Percentiles rank a stretch among this genome's conserved stretches.
Evolutionary conservation across 2,888 invertebrate species (phyloP).

Genomic region (Diarsia rubi): DNA sequence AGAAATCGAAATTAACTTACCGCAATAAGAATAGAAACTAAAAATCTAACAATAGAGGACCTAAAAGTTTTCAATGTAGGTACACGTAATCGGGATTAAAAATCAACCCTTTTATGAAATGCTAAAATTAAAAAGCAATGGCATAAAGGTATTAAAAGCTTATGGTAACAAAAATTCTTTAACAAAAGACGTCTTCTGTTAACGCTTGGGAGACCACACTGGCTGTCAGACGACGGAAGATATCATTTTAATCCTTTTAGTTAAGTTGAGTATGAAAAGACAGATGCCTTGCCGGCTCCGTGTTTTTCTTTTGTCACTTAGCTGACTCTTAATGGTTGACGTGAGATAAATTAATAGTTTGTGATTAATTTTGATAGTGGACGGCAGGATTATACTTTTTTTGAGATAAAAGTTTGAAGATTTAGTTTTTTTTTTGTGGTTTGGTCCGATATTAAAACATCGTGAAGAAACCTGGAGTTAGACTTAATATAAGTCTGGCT

Average conservation of each 20-base stretch:
- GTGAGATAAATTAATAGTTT: slow-evolving; percentile 76
- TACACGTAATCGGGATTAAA: slow-evolving; percentile 87
- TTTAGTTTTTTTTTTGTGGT: slow-evolving; percentile 12
- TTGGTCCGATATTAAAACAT: neutral
- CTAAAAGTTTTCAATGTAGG: slow-evolving; percentile 79
- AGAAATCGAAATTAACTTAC: slow-evolving; percentile 75
- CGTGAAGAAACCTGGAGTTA: neutral
- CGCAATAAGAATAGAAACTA: slow-evolving; percentile 79
- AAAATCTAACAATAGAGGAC: slow-evolving; percentile 79
- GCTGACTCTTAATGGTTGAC: slow-evolving; percentile 78
- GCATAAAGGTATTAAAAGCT: slow-evolving; percentile 90
- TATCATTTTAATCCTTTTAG: slow-evolving; percentile 91
- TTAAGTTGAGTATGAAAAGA: slow-evolving; percentile 90
- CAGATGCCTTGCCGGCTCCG: slow-evolving; percentile 86
- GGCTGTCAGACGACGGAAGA: slow-evolving; percentile 89
- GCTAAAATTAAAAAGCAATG: slow-evolving; percentile 89
- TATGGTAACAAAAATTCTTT: slow-evolving; percentile 88
- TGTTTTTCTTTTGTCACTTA: slow-evolving; percentile 86
- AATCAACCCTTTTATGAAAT: slow-evolving; percentile 87
- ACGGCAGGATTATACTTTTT: slow-evolving; percentile 18
- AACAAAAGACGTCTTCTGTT: slow-evolving; percentile 87
- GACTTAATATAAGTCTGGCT: neutral
- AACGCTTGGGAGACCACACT: slow-evolving; percentile 89
- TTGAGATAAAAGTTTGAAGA: slow-evolving; percentile 28
- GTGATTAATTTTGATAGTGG: slow-evolving; percentile 69